Evolutionary conservation across 1,140 invertebrate species (phyloP), one percentile per base, ranked within the genome.

Genomic region (Eriocheir sinensis): DNA sequence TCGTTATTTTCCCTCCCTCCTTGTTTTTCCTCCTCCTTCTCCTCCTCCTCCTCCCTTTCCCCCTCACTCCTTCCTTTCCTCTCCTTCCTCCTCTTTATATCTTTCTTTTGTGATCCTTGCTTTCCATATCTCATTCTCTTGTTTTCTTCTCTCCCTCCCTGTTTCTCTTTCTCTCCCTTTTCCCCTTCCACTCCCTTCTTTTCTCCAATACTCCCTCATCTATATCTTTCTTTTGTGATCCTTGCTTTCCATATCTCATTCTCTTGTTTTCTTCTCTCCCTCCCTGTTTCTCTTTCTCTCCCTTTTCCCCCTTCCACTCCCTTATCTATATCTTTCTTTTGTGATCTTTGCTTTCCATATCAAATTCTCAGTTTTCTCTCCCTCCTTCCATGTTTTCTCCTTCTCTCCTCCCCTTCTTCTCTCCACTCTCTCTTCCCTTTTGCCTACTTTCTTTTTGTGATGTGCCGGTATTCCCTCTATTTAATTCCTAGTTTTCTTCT

Each of bases 371-470:
- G 17, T 8, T 32, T 9, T 83, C 8, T 30, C 32, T 83, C 32
- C 32, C 81, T 21, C 32, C 32, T 83, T 83, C 81, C 9, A 9
- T 32, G 8, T 83, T 32, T 21, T 72, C n/a, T 72, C n/a, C 60
- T 72, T n/a, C n/a, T 15, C 60, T 15, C n/a, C 60, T 15, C 60
- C n/a, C n/a, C n/a, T 72, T n/a, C n/a, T 15, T 72, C n/a, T 72
- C 60, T 72, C n/a, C 60, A 72, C 12, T 72, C n/a, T n/a, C 60
- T 72, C 60, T 72, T 72, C n/a, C 60, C 60, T 72, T 72, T n/a
- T 72, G 12, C 12, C 60, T 72, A n/a, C 60, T 72, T 72, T n/a
- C 60, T n/a, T 72, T n/a, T n/a, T n/a, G n/a, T n/a, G n/a, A n/a
- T n/a, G n/a, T n/a, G n/a, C n/a, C n/a, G n/a, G n/a, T n/a, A n/a